Percentiles rank a stretch among this genome's conserved stretches.
Evolutionary conservation across 2,113 vertebrate genomes (phyloP).

Genomic region (Notothenia rossii): DNA sequence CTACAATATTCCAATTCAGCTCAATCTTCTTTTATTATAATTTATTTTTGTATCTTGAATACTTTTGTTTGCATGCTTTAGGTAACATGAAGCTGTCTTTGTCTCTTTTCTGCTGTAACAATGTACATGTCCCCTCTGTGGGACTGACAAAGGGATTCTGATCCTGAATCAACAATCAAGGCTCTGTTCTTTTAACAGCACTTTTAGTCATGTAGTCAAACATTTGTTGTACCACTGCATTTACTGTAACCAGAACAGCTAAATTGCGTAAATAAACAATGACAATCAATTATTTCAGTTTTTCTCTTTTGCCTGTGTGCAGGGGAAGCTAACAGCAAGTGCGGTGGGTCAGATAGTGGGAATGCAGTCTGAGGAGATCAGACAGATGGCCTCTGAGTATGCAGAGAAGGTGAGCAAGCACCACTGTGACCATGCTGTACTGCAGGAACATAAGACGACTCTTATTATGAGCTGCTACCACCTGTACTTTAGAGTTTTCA

Average conservation of each 20-base stretch:
- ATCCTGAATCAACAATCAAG: no score
- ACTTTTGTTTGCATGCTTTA: no score
- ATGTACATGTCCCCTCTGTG: no score
- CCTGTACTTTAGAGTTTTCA: neutral
- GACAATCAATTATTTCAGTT: neutral
- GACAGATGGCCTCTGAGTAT: constrained; percentile 94
- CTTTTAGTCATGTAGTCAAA: neutral
- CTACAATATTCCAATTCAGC: neutral
- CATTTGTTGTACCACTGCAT: neutral
- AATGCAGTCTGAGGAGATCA: constrained; percentile 95
- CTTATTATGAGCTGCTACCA: neutral
- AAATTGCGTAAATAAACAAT: neutral
- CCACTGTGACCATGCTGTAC: no score
- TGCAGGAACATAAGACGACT: neutral
- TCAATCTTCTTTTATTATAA: no score
- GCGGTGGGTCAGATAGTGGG: constrained; percentile 97
- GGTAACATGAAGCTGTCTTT: no score
- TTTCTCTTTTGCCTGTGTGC: constrained; percentile 48
- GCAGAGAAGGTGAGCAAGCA: constrained; percentile 83
- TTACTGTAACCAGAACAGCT: neutral
- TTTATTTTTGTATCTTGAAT: no score
- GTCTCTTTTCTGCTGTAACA: no score
- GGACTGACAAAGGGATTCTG: no score
- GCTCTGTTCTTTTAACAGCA: neutral
- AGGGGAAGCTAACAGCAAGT: constrained; percentile 93